A percentile compares a stretch with the other conserved stretches of the same genome.
Evolutionary conservation across 2,888 invertebrate genomes (phyloP).

Genomic region (Cheilosia urbana): DNA sequence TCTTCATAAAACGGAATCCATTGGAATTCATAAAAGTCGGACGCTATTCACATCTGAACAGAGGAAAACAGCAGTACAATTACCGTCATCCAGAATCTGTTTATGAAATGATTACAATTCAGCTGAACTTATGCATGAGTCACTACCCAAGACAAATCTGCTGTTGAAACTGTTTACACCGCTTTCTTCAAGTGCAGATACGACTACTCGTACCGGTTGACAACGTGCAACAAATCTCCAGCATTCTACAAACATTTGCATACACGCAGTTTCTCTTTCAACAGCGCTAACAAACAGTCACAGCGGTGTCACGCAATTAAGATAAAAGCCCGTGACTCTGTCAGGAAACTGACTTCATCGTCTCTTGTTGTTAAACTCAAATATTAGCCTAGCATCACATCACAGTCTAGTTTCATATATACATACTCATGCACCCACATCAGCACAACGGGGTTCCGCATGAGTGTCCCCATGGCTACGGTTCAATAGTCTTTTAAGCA

Average conservation of each 20-base stretch:
- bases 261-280: background rate
- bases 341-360: slow-evolving; percentile 32
- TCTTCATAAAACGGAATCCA: no score
- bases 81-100: no score
- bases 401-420: slow-evolving; percentile 27
- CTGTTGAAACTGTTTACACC: background rate
- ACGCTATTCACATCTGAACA: no score
- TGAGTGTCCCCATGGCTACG: slow-evolving; percentile 39
- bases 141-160: background rate
- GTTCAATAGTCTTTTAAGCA: slow-evolving; percentile 73
- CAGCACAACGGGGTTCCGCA: slow-evolving; percentile 45
- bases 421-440: no score
- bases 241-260: slow-evolving; percentile 35
- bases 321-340: slow-evolving; percentile 37
- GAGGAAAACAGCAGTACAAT: no score
- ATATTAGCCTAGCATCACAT: slow-evolving; percentile 59
- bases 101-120: background rate
- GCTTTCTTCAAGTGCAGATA: background rate
- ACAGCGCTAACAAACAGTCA: slow-evolving; percentile 8
- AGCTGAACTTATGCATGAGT: background rate
- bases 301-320: slow-evolving; percentile 13
- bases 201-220: background rate
- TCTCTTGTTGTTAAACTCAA: slow-evolving; percentile 56
- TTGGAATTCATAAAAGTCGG: no score
- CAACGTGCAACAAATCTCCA: slow-evolving; percentile 9